phyloP scores from a whole-genome alignment of 1,140 invertebrate genomes.

The Tetramorium parvispinum region DNA sequence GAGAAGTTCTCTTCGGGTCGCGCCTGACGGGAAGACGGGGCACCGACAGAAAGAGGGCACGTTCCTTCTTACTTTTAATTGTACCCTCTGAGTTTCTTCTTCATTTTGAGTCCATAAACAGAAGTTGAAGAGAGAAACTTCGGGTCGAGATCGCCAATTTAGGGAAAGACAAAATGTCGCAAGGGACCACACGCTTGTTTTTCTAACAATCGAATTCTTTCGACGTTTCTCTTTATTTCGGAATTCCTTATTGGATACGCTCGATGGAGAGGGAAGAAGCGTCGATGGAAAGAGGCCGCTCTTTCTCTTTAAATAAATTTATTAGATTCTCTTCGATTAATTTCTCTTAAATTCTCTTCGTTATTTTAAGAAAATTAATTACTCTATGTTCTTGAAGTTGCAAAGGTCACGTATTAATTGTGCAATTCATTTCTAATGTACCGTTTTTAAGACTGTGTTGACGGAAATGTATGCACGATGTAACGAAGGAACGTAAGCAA shows the following conservation, averaged over 20 bases:
- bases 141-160: not conserved
- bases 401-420: not conserved
- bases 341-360: not conserved
- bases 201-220: not conserved
- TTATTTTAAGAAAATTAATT: not conserved
- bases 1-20: not conserved
- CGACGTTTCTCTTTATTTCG: not conserved
- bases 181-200: not conserved
- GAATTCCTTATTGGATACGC: not conserved
- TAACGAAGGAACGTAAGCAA: constrained; percentile 26
- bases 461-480: not conserved
- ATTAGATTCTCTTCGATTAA: too few relatives aligned
- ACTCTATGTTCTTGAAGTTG: not conserved
- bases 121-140: constrained; percentile 32
- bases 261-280: not conserved
- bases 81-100: constrained; percentile 12
- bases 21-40: not conserved
- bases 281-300: not conserved
- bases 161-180: not conserved
- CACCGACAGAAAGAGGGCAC: constrained; percentile 32
- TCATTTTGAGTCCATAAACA: constrained; percentile 32
- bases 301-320: too few relatives aligned
- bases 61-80: constrained; percentile 37
- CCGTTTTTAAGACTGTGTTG: not conserved
- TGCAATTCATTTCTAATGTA: not conserved